Evolutionary conservation across 1,140 invertebrate genomes (phyloP).

Genomic region (Tyrophagus putrescentiae): DNA sequence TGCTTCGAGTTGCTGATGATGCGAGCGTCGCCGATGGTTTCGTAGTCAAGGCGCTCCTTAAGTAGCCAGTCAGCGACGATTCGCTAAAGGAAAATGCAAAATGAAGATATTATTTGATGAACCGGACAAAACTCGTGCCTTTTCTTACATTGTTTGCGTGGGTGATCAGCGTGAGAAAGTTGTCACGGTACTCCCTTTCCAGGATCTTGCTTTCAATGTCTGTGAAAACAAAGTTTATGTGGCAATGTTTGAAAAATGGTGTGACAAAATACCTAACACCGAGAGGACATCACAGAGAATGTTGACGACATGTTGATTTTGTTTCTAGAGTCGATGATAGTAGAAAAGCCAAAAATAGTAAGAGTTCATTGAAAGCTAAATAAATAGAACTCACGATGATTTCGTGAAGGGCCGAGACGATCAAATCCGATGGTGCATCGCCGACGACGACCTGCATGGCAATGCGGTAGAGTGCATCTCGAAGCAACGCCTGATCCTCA

Average conservation of each 20-base stretch:
- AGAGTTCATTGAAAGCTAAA: neutral
- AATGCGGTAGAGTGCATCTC: constrained; percentile 2
- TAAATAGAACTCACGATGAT: constrained; percentile 28
- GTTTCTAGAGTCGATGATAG: constrained; percentile 28
- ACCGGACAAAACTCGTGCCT: neutral
- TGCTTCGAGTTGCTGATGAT: constrained; percentile 68
- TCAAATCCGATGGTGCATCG: constrained; percentile 31
- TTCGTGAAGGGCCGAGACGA: constrained; percentile 29
- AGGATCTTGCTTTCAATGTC: constrained; percentile 54
- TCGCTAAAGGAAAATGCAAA: constrained; percentile 32
- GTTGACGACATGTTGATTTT: constrained; percentile 30
- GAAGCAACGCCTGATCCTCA: neutral
- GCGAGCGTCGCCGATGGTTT: constrained; percentile 77
- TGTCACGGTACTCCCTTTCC: constrained; percentile 41
- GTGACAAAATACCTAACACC: constrained; percentile 30
- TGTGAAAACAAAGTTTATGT: constrained; percentile 24
- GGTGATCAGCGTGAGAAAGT: constrained; percentile 59
- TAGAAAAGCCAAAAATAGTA: constrained; percentile 13
- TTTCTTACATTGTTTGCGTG: constrained; percentile 48
- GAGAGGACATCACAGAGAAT: constrained; percentile 33
- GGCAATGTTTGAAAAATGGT: neutral
- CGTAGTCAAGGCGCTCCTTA: constrained; percentile 82
- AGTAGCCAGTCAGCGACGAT: constrained; percentile 66
- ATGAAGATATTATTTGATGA: constrained; percentile 29
- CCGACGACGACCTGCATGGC: constrained; percentile 31